Conservation (phyloP, 2,888 invertebrate genomes). For the Drosophila picticornis region DNA sequence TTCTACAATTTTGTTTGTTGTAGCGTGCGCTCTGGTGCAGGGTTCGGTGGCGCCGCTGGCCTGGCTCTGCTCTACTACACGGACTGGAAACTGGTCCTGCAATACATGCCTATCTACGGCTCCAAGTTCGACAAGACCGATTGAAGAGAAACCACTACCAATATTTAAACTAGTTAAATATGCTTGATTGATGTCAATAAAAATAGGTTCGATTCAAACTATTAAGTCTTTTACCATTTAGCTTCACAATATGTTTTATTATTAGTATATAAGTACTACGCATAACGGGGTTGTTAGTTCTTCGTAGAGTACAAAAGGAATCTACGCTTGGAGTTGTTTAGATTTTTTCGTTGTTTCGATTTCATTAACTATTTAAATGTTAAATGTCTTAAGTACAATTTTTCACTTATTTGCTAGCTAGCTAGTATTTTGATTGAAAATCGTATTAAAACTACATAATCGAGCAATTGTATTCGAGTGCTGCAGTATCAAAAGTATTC, state of each 20-base stretch:
- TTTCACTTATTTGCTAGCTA: conserved; percentile 34
- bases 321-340: conserved; percentile 24
- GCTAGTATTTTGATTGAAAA: conserved; percentile 61
- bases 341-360: conserved; percentile 40
- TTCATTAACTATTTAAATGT: conserved; percentile 41
- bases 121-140: conserved; percentile 88
- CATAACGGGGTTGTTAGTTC: conserved; percentile 42
- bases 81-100: conserved; percentile 91
- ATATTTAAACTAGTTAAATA: conserved; percentile 36
- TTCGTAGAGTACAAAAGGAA: conserved; percentile 36
- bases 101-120: conserved; percentile 91
- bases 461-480: conserved; percentile 49
- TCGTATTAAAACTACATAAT: conserved; percentile 61
- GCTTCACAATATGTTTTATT: conserved; percentile 28
- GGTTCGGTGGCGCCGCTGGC: conserved; percentile 89
- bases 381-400: conserved; percentile 51
- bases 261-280: conserved; percentile 42
- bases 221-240: conserved; percentile 19
- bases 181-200: conserved; percentile 33
- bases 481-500: conserved; percentile 33
- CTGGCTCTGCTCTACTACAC: conserved; percentile 89
- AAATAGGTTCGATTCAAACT: conserved; percentile 24
- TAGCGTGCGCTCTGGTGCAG: conserved; percentile 87
- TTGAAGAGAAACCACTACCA: conserved; percentile 40
- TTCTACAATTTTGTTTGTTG: conserved; percentile 29